A percentile compares a stretch with the other conserved stretches of the same genome.
These are phyloP conservation scores for Acleris holmiana DNA, from an alignment of 2,888 invertebrate species.

Conservation along the genomic window DNA sequence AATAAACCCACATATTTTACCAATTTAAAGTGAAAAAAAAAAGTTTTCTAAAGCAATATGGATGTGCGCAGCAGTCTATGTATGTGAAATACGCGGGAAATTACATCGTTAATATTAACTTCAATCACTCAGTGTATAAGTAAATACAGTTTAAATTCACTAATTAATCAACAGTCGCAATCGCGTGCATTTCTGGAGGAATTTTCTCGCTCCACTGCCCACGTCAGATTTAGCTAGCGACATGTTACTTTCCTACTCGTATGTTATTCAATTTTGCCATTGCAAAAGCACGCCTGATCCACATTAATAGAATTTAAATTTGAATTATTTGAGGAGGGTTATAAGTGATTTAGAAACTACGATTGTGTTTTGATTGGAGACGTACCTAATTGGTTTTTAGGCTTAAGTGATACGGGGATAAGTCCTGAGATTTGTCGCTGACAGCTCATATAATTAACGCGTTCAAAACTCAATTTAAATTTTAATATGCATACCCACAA, in stretches of 20 bases:
- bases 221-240: slow-evolving; percentile 2
- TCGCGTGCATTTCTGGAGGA: slow-evolving; percentile 6
- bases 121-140: neutral
- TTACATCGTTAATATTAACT: neutral
- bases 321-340: neutral
- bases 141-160: slow-evolving; percentile 6
- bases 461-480: neutral
- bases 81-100: no score
- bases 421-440: neutral
- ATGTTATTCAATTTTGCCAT: neutral
- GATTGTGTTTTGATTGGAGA: neutral
- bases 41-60: no score
- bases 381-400: neutral
- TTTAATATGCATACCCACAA: neutral
- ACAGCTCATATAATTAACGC: neutral
- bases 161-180: slow-evolving; percentile 1
- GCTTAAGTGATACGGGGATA: neutral
- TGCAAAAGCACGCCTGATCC: neutral
- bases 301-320: neutral
- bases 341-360: neutral
- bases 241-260: neutral
- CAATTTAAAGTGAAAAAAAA: no score
- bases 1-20: no score
- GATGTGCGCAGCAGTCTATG: no score
- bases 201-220: slow-evolving; percentile 6